Base-by-base conservation (phyloP, 2,888 invertebrate genomes). In the Gastrophysa polygoni region DNA sequence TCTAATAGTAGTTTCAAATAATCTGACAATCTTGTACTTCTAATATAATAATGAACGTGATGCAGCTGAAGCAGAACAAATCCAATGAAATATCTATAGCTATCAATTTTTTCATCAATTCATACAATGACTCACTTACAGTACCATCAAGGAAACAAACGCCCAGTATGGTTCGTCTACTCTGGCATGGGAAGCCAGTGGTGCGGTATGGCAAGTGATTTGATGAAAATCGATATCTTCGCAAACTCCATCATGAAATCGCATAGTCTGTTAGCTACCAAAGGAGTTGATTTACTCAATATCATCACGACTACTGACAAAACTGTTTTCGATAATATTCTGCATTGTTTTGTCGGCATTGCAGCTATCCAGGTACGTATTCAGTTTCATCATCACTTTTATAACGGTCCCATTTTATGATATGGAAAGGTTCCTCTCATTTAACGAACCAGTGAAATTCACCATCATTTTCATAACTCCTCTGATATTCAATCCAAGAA, bases 161-260 rank as follows among this genome's bases (percentile, higher is more conserved):
- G 81, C 17, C 88, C 88, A 50, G 74, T 83, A 24, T 91, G 90
- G 89, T 90, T 86, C 75, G 84, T 90, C 17, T 90, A 88, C 81
- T 87, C 90, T 62, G 91, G 91, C 32, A 91, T 91, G 91, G 91
- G 91, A 5, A 86, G 87, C 17, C 91, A 91, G 77, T 91, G 90
- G 90, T 79, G 83, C 56, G 87, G 87, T 48, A 89, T 89, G 91
- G 89, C 88, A 0, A 82, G 83, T 16, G 85, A 86, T 49, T 81
- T 93, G 67, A 85, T 93, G 86, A 78, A 82, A 63, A 77, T 92
- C 14, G 88, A 89, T 14, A 79, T 86, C 14, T 92, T 92, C 79
- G 86, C 86, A 4, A 80, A 85, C 18, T 86, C 91, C 0, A 87
- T 93, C 57, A 75, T 80, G 14, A 84, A 83, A 71, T 87, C 87